Percentiles rank a stretch among this genome's conserved stretches.
Conservation (phyloP, 2,797 vertebrate genomes). For the Taeniopygia guttata region DNA sequence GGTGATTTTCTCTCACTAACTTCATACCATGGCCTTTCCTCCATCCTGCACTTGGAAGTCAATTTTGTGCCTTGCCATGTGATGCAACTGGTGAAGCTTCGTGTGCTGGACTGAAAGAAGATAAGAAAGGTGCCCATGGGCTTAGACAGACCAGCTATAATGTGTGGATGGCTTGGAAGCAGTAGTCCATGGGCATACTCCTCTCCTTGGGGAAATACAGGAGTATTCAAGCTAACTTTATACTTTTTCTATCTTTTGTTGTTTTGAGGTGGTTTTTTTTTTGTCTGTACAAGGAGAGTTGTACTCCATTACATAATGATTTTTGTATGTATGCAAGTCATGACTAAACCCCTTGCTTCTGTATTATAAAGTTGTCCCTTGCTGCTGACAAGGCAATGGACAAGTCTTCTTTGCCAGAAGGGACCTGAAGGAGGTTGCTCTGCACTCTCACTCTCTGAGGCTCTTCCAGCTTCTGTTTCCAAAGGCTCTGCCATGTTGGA, state of each 20-base stretch:
- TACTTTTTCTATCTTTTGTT: not conserved
- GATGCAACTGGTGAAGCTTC: not conserved
- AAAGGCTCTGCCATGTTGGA: not conserved
- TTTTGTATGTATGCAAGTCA: not conserved
- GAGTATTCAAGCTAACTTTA: not conserved
- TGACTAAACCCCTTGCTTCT: not conserved
- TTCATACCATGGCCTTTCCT: not conserved
- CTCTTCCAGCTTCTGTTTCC: not conserved
- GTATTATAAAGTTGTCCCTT: not conserved
- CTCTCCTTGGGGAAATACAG: not conserved
- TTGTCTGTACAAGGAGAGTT: not conserved
- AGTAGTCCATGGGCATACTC: rapidly evolving
- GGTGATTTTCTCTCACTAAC: not conserved
- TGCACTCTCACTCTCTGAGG: not conserved
- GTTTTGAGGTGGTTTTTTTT: not conserved
- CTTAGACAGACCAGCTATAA: not conserved
- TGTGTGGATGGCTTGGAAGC: not conserved
- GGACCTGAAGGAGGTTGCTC: not conserved
- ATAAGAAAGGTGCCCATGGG: not conserved
- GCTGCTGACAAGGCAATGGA: not conserved
- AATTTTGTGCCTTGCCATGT: not conserved
- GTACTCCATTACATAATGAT: not conserved
- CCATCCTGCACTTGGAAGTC: not conserved
- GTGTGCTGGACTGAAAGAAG: not conserved
- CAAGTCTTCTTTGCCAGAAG: not conserved